Percentiles rank a stretch among this genome's conserved stretches.
Evolutionary conservation across 2,888 invertebrate genomes (phyloP).

Genomic region (Chirona hameri): DNA sequence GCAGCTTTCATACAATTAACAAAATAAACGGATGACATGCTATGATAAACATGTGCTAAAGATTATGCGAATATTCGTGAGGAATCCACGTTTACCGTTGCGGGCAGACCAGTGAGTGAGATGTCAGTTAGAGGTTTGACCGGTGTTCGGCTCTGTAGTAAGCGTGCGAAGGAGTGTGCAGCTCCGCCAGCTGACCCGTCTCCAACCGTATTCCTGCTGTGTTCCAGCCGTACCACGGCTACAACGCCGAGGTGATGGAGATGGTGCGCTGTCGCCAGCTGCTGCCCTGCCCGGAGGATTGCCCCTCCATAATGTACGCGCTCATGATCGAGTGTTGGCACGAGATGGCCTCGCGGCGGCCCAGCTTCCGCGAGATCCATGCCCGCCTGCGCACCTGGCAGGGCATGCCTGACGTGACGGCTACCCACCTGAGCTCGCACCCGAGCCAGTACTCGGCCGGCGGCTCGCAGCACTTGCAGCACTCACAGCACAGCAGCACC

Average conservation of each 20-base stretch:
- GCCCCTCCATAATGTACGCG: slow-evolving; percentile 86
- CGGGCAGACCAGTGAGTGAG: no score
- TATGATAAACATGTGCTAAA: no score
- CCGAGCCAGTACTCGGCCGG: slow-evolving; percentile 31
- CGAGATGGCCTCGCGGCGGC: slow-evolving; percentile 84
- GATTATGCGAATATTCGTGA: no score
- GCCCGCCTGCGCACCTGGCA: slow-evolving; percentile 72
- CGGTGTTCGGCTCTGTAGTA: no score
- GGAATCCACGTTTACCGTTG: no score
- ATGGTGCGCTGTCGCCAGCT: slow-evolving; percentile 93
- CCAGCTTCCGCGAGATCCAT: slow-evolving; percentile 87
- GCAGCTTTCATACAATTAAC: background rate
- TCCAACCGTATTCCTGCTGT: slow-evolving; percentile 29
- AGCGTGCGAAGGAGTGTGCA: no score
- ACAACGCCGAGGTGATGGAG: slow-evolving; percentile 95
- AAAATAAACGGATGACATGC: background rate
- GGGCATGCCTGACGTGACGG: slow-evolving; percentile 40
- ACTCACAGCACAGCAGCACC: slow-evolving; percentile 49
- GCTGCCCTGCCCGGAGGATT: slow-evolving; percentile 85
- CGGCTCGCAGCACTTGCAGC: slow-evolving; percentile 29
- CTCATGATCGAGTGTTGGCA: slow-evolving; percentile 99
- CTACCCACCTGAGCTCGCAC: slow-evolving; percentile 35
- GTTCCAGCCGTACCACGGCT: slow-evolving; percentile 82
- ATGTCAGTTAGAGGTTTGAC: no score
- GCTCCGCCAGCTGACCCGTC: no score